A percentile compares a stretch with the other conserved stretches of the same genome.
These are phyloP conservation scores for Pelobates fuscus DNA, from an alignment of 2,113 vertebrate genomes.

Conservation along the genomic window DNA sequence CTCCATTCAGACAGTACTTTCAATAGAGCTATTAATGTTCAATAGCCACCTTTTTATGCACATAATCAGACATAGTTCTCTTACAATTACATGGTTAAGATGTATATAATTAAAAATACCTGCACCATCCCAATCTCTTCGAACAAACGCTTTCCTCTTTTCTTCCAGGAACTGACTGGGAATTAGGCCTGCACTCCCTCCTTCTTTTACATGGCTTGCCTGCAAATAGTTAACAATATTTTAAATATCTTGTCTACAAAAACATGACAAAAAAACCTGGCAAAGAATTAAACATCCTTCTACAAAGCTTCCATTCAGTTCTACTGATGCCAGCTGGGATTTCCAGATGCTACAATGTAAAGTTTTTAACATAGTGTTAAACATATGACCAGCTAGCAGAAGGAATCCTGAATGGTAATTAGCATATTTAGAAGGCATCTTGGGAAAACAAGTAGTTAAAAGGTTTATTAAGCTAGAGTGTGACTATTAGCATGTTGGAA, in stretches of 20 bases:
- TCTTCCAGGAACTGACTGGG: conserved; percentile 97
- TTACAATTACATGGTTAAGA: too few species aligned
- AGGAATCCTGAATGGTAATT: conserved; percentile 1
- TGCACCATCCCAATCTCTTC: conserved; percentile 86
- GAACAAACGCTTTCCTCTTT: conserved; percentile 98
- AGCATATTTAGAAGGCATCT: neutral
- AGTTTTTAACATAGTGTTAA: conserved; percentile 10
- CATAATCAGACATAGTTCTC: too few species aligned
- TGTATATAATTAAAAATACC: conserved; percentile 60
- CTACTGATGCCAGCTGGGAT: conserved; percentile 12
- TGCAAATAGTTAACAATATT: conserved; percentile 59
- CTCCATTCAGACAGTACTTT: too few species aligned
- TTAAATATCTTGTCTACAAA: conserved; percentile 35
- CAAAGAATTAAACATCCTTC: conserved; percentile 5
- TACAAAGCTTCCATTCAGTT: conserved; percentile 25
- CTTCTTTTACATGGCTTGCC: conserved; percentile 87
- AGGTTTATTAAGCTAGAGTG: too few species aligned
- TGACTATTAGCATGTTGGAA: too few species aligned
- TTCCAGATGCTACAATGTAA: conserved; percentile 21
- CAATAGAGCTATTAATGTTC: too few species aligned
- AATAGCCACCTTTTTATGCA: too few species aligned
- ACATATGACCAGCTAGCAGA: conserved; percentile 17
- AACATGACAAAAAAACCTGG: conserved; percentile 23
- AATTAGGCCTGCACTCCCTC: conserved; percentile 90
- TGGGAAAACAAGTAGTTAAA: conserved; percentile 3